A percentile compares a stretch with the other conserved stretches of the same genome.
Evolutionary conservation across 92 coral and sea anemone species (phyloP).

Genomic region (Parazoanthus atlanticus): DNA sequence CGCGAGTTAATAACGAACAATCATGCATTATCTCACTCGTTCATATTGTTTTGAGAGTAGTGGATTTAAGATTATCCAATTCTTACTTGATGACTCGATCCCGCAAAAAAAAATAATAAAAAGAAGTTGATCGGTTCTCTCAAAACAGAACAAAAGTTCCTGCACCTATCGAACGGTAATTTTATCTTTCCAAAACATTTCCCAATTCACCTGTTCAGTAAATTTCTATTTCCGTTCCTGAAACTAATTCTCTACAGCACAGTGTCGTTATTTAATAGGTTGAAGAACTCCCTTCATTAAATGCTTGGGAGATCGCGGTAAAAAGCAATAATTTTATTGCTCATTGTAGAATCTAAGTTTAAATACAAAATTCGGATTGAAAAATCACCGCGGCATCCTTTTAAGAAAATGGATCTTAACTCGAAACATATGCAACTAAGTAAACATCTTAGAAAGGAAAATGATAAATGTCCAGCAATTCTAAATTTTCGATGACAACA

Average conservation of each 20-base stretch:
- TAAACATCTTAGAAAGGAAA: conserved; percentile 24
- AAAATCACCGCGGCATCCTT: conserved; percentile 40
- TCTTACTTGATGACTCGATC: neutral
- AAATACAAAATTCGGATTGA: conserved; percentile 24
- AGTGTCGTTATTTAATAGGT: conserved; percentile 40
- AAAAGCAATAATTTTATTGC: conserved; percentile 24
- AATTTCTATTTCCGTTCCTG: conserved; percentile 40
- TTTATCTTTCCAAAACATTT: conserved; percentile 27
- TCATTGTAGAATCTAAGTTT: conserved; percentile 24
- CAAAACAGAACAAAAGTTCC: conserved; percentile 3
- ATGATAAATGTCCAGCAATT: conserved; percentile 29
- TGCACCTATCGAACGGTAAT: conserved; percentile 13
- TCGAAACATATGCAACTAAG: conserved; percentile 1
- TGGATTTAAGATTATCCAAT: neutral
- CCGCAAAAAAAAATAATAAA: neutral
- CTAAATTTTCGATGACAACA: conserved; percentile 9
- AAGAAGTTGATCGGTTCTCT: neutral
- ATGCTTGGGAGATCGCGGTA: conserved; percentile 36
- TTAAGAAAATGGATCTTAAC: conserved; percentile 19
- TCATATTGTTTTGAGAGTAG: neutral
- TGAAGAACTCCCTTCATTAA: conserved; percentile 28
- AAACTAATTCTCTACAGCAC: conserved; percentile 36
- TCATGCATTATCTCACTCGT: neutral
- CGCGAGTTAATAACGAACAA: conserved; percentile 13
- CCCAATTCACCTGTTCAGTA: conserved; percentile 30